phyloP scores from a whole-genome alignment of 2,888 invertebrate genomes.

The Pantelozetes paolii region DNA sequence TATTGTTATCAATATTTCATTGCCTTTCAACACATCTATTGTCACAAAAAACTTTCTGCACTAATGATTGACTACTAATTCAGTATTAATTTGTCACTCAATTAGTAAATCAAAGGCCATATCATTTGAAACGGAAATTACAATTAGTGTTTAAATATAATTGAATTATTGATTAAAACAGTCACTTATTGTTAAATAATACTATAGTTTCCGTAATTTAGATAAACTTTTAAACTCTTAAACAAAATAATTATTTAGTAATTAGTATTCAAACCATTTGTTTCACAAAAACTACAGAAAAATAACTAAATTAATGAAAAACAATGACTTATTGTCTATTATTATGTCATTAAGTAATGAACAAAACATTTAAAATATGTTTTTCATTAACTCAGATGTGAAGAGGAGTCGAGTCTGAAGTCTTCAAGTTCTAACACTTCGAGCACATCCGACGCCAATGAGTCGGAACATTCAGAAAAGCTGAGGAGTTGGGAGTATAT shows the following conservation, averaged over 20 bases:
- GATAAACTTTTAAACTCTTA: conserved; percentile 3
- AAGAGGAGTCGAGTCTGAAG: background rate
- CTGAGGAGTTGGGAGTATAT: conserved; percentile 91
- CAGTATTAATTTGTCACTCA: background rate
- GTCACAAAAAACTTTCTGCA: too few relatives aligned
- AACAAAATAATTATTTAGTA: background rate
- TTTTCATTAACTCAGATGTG: background rate
- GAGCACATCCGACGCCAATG: background rate
- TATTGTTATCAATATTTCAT: too few relatives aligned
- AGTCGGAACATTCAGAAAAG: conserved; percentile 64
- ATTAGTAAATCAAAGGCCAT: background rate
- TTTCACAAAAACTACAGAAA: background rate
- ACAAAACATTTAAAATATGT: too few relatives aligned
- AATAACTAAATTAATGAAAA: too few relatives aligned
- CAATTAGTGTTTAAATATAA: conserved; percentile 2
- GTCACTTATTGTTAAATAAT: background rate
- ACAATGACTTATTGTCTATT: too few relatives aligned
- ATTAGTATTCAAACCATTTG: background rate
- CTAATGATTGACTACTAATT: too few relatives aligned
- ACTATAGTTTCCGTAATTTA: background rate
- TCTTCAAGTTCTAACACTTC: background rate
- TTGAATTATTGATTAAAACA: background rate
- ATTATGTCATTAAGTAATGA: too few relatives aligned
- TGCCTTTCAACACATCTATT: too few relatives aligned
- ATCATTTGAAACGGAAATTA: background rate